A percentile compares a stretch with the other conserved stretches of the same genome.
Conservation (phyloP, 1,140 invertebrate genomes). For the Amyelois transitella region DNA sequence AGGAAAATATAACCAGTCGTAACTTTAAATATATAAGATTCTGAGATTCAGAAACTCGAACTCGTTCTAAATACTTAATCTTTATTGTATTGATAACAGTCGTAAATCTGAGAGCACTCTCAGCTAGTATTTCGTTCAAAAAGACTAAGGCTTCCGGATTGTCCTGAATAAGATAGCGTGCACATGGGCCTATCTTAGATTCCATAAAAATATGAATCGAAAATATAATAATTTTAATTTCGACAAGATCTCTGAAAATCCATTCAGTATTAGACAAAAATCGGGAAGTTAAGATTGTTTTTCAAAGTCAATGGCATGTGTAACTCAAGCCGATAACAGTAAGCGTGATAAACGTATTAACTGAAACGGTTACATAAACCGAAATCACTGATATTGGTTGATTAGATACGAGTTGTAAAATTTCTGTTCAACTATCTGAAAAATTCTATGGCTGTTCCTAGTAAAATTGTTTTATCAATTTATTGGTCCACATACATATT, state of each 20-base stretch:
- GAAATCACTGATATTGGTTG: not conserved
- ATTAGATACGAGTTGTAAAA: not conserved
- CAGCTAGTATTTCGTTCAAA: too few relatives aligned
- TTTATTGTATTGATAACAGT: too few relatives aligned
- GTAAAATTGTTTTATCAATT: too few relatives aligned
- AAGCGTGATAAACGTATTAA: not conserved
- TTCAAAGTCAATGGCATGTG: not conserved
- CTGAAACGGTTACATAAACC: not conserved
- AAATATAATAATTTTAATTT: not conserved
- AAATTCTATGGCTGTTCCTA: not conserved
- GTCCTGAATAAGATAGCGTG: too few relatives aligned
- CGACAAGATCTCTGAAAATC: not conserved
- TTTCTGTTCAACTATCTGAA: not conserved
- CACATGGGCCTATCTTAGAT: too few relatives aligned
- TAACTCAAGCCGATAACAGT: not conserved
- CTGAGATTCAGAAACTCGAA: too few relatives aligned
- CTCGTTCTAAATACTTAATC: too few relatives aligned
- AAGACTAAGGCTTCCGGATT: too few relatives aligned
- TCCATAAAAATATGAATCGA: not conserved
- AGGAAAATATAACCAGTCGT: too few relatives aligned
- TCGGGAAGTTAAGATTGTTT: not conserved
- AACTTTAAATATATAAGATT: too few relatives aligned
- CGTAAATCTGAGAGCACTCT: too few relatives aligned
- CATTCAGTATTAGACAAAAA: not conserved
- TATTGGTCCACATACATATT: too few relatives aligned